Evolutionary conservation across 2,888 invertebrate genomes (phyloP).

Genomic region (Cerastis rubricosa): DNA sequence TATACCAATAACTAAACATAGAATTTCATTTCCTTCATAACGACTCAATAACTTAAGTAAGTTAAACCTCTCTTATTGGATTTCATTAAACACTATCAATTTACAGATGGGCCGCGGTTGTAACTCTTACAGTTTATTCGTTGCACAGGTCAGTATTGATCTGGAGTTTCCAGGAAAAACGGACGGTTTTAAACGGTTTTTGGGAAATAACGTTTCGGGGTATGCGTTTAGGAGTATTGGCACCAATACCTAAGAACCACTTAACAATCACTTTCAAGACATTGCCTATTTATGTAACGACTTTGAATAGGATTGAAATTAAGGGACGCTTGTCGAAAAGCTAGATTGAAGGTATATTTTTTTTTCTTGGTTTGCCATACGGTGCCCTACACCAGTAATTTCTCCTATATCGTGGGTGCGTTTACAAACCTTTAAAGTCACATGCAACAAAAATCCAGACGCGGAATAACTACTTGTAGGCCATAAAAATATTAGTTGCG

Average conservation of each 20-base stretch:
- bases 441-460: no score
- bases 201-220: neutral
- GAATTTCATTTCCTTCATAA: constrained; percentile 53
- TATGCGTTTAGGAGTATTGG: neutral
- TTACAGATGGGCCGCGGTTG: constrained; percentile 62
- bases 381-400: no score
- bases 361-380: no score
- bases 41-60: constrained; percentile 52
- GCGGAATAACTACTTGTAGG: no score
- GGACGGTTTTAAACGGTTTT: neutral
- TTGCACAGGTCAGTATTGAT: constrained; percentile 65
- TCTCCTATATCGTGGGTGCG: no score
- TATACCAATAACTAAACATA: constrained; percentile 44
- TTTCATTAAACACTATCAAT: constrained; percentile 69
- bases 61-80: constrained; percentile 62
- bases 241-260: neutral
- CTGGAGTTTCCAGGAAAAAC: constrained; percentile 23
- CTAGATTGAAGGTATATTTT: neutral
- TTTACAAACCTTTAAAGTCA: no score
- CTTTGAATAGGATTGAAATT: neutral
- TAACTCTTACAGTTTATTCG: constrained; percentile 67
- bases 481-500: no score
- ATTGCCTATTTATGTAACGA: neutral
- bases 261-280: neutral
- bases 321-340: neutral